phyloP scores from a whole-genome alignment of 2,113 vertebrate genomes.

The Oriolus oriolus region DNA sequence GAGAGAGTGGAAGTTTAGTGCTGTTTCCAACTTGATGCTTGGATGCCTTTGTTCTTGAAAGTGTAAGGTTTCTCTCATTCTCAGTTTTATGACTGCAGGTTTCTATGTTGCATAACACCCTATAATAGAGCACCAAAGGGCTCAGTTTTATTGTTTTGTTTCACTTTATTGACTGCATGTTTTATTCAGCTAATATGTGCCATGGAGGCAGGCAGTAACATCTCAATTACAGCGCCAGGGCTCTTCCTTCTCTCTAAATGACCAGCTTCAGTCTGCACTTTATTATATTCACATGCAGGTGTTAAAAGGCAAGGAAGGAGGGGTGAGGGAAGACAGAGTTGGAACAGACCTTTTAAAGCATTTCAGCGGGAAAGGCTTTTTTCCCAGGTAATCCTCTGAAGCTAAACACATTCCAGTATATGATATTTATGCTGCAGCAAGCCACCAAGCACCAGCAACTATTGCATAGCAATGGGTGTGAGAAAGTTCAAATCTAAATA shows the following conservation, averaged over 20 bases:
- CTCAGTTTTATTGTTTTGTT: slow-evolving; percentile 70
- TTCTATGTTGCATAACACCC: slow-evolving; percentile 66
- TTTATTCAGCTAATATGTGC: slow-evolving; percentile 72
- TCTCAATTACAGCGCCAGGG: slow-evolving; percentile 46
- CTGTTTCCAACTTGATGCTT: slow-evolving; percentile 34
- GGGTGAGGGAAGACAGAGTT: background rate
- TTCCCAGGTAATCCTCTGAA: slow-evolving; percentile 13
- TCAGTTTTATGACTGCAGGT: slow-evolving; percentile 68
- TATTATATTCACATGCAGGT: slow-evolving; percentile 58
- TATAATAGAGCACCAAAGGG: slow-evolving; percentile 67
- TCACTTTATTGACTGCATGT: slow-evolving; percentile 70
- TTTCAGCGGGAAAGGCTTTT: background rate
- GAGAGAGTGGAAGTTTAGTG: slow-evolving; percentile 10
- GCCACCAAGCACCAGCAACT: background rate
- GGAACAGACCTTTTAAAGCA: background rate
- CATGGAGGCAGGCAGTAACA: slow-evolving; percentile 46
- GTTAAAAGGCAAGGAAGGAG: slow-evolving; percentile 30
- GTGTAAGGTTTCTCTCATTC: slow-evolving; percentile 64
- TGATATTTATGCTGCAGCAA: background rate
- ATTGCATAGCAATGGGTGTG: slow-evolving; percentile 31
- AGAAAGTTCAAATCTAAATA: slow-evolving; percentile 61
- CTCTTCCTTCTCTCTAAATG: slow-evolving; percentile 36
- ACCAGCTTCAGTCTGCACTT: slow-evolving; percentile 9
- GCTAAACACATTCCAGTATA: slow-evolving; percentile 4
- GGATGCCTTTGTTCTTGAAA: slow-evolving; percentile 70